A percentile compares a stretch with the other conserved stretches of the same genome.
These are phyloP conservation scores for Drosophila mettleri DNA, from an alignment of 2,888 invertebrate genomes.

Conservation along the genomic window DNA sequence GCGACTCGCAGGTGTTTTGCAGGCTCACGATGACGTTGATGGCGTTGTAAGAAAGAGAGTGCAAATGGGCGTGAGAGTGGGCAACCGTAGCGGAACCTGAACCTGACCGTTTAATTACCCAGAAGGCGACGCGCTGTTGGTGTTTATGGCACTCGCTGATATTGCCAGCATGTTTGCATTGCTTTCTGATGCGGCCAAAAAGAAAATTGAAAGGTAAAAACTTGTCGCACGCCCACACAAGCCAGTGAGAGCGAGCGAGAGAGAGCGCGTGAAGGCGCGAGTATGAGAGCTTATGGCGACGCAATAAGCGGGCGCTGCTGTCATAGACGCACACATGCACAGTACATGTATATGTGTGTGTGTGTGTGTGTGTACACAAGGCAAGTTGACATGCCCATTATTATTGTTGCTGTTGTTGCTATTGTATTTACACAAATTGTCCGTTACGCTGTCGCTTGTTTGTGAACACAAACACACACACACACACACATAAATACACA, in stretches of 20 bases:
- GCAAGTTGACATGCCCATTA: slow-evolving; percentile 29
- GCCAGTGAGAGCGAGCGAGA: background rate
- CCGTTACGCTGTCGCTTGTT: slow-evolving; percentile 33
- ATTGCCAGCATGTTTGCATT: slow-evolving; percentile 37
- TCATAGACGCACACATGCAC: slow-evolving; percentile 23
- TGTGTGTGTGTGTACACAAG: slow-evolving; percentile 21
- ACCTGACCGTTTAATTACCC: slow-evolving; percentile 46
- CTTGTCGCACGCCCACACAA: slow-evolving; percentile 44
- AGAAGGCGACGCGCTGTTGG: slow-evolving; percentile 26
- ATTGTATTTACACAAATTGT: slow-evolving; percentile 43
- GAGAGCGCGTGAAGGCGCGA: background rate
- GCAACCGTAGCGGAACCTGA: slow-evolving; percentile 3
- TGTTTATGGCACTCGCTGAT: slow-evolving; percentile 44
- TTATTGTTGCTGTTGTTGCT: slow-evolving; percentile 34
- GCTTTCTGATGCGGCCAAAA: slow-evolving; percentile 14
- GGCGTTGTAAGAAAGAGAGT: slow-evolving; percentile 3
- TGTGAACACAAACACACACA: slow-evolving; percentile 20
- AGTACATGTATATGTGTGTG: slow-evolving; percentile 12
- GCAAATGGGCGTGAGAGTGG: slow-evolving; percentile 4
- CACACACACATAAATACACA: slow-evolving; percentile 6
- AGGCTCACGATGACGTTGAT: slow-evolving; percentile 50
- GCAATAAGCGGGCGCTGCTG: slow-evolving; percentile 59
- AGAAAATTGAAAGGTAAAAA: slow-evolving; percentile 36
- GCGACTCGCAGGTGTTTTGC: slow-evolving; percentile 55
- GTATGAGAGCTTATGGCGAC: slow-evolving; percentile 45